Conservation (phyloP, 1,140 invertebrate species). For the Heterodera schachtii region DNA sequence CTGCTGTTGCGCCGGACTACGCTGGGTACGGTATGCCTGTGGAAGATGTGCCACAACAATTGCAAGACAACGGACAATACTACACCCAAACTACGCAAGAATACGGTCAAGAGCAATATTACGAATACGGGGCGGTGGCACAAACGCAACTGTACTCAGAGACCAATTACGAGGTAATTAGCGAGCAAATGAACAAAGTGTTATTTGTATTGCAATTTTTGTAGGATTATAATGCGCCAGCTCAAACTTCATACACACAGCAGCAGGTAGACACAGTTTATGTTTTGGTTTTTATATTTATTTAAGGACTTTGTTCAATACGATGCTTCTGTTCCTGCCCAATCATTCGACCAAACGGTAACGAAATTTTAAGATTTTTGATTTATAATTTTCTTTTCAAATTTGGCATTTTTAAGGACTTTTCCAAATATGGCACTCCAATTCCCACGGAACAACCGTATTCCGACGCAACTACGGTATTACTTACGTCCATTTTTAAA, state of each 20-base stretch:
- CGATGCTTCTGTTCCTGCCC: background rate
- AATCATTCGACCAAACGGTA: background rate
- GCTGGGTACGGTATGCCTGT: background rate
- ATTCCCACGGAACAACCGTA: background rate
- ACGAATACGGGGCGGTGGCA: too few relatives aligned
- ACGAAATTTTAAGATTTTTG: too few relatives aligned
- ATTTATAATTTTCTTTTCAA: background rate
- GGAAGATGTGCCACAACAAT: background rate
- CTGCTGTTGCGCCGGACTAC: background rate
- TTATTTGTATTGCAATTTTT: background rate
- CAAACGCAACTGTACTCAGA: background rate
- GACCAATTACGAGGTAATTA: background rate
- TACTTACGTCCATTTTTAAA: background rate
- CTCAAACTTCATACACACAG: too few relatives aligned
- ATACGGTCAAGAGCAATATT: background rate
- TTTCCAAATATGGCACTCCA: background rate
- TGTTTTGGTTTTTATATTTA: background rate
- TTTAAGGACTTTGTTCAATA: background rate
- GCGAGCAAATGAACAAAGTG: background rate
- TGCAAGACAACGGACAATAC: background rate
- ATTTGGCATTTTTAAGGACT: slow-evolving; percentile 14
- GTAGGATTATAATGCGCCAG: too few relatives aligned
- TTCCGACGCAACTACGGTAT: background rate
- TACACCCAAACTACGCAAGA: background rate
- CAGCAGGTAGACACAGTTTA: background rate